Base-by-base conservation (phyloP, 2,113 vertebrate species). In the Pedetes capensis region DNA sequence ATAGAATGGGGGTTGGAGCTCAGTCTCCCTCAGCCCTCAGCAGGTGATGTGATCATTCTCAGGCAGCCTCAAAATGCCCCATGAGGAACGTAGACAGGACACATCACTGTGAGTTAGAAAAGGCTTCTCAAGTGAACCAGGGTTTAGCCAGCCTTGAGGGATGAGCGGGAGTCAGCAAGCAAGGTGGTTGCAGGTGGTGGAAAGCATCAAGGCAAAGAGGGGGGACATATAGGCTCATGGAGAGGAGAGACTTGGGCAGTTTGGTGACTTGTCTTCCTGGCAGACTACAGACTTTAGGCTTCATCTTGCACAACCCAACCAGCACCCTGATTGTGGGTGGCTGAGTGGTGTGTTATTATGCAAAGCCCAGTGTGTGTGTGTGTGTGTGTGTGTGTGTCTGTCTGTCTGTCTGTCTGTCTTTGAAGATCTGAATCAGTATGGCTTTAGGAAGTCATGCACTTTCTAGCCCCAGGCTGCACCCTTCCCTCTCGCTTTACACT, bases 251-350 rank as follows among this genome's bases (percentile, higher is more conserved):
- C 25, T 11, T 12, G 20, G 53, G 57, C 25, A 5, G 18, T 14
- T 47, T 12, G 34, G 63, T 13, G 57, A 42, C 34, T 18, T 12
- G n/a, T n/a, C 55, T 81, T 22, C 34, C 29, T 59, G 32, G 91
- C 90, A 63, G 16, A 3, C 25, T 29, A 20, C 32, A 2, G 18
- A 27, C 5, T n/a, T 80, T 13, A 27, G n/a, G 6, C 37, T 34
- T 71, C 17, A 20, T 25, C 25, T 20, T 83, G 23, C 23, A n/a
- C 53, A 34, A 16, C 34, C 55, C 57, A 27, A 47, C 37, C 2
- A 0, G n/a, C 34, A 4, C 27, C 29, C 5, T 8, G 49, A 12
- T 4, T 55, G 1, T 2, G 8, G 25, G 39, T 51, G 39, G 25
- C 51, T n/a, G 37, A n/a, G 32, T 68, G 51, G 39, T 29, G 6